phyloP scores from a whole-genome alignment of 2,797 vertebrate genomes.

The Myioborus melanocephalus region DNA sequence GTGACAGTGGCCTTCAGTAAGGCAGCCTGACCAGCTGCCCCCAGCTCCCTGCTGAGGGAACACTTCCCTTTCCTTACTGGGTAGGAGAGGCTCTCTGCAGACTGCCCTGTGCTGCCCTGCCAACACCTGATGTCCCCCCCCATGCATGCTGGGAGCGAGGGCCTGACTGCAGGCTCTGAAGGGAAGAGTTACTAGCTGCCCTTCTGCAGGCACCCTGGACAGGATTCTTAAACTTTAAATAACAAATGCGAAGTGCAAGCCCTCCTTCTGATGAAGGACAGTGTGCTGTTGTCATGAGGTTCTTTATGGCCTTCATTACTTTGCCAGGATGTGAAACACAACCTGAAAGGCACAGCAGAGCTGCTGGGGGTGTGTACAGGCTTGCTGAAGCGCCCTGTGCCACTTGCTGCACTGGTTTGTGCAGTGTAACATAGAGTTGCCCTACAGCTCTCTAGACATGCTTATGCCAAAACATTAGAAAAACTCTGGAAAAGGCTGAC shows the following conservation, averaged over 20 bases:
- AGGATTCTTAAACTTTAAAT: background rate
- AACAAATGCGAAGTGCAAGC: background rate
- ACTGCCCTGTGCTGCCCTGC: background rate
- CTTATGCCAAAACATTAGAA: background rate
- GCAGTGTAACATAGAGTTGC: accelerated
- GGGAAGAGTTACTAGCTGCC: background rate
- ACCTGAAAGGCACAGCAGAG: background rate
- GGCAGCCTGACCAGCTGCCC: background rate
- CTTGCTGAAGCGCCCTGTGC: background rate
- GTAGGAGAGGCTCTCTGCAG: background rate
- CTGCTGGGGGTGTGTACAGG: background rate
- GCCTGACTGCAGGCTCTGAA: background rate
- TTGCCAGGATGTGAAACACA: background rate
- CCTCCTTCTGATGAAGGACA: background rate
- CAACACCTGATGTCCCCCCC: accelerated
- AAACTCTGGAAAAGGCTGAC: background rate
- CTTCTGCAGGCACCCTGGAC: background rate
- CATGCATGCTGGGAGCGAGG: accelerated
- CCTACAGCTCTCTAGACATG: background rate
- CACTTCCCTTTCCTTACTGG: background rate
- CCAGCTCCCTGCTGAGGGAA: background rate
- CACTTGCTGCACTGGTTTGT: background rate
- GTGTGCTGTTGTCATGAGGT: background rate
- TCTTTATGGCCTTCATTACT: background rate
- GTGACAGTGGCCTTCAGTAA: background rate